Evolutionary conservation across 2,888 invertebrate species (phyloP).

Genomic region (Epinotia nisella): DNA sequence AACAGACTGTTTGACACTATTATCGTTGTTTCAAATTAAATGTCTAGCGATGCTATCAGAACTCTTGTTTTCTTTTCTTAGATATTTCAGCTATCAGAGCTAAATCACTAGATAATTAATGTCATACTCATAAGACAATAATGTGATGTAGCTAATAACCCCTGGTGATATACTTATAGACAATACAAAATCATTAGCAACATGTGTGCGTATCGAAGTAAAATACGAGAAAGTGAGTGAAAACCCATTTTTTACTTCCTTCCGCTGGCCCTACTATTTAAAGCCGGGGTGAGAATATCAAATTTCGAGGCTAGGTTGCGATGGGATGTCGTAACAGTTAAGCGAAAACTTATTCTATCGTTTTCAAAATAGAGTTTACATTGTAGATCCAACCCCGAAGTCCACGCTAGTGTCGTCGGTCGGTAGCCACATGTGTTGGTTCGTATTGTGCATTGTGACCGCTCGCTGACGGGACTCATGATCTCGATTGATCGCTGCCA

Average conservation of each 20-base stretch:
- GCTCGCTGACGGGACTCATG: conserved; percentile 67
- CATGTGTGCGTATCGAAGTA: conserved; percentile 74
- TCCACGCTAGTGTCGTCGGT: conserved; percentile 64
- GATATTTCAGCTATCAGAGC: neutral
- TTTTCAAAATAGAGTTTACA: conserved; percentile 50
- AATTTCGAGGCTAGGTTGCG: conserved; percentile 66
- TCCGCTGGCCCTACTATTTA: conserved; percentile 81
- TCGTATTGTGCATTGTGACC: conserved; percentile 77
- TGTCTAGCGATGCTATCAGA: neutral
- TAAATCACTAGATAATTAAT: neutral
- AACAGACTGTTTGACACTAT: neutral
- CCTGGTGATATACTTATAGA: conserved; percentile 34
- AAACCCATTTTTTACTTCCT: conserved; percentile 81
- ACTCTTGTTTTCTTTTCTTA: neutral
- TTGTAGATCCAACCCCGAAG: conserved; percentile 44
- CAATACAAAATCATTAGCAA: conserved; percentile 58
- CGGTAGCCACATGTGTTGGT: conserved; percentile 81
- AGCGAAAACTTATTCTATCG: conserved; percentile 48
- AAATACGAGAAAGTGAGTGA: conserved; percentile 78
- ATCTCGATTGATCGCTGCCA: conserved; percentile 69
- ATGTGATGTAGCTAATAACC: neutral
- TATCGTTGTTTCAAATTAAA: neutral
- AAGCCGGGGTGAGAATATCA: conserved; percentile 79
- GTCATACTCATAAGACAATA: neutral
- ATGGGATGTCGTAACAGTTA: neutral